phyloP scores from a whole-genome alignment of 2,888 invertebrate species.

The Micoletzkya japonica region DNA sequence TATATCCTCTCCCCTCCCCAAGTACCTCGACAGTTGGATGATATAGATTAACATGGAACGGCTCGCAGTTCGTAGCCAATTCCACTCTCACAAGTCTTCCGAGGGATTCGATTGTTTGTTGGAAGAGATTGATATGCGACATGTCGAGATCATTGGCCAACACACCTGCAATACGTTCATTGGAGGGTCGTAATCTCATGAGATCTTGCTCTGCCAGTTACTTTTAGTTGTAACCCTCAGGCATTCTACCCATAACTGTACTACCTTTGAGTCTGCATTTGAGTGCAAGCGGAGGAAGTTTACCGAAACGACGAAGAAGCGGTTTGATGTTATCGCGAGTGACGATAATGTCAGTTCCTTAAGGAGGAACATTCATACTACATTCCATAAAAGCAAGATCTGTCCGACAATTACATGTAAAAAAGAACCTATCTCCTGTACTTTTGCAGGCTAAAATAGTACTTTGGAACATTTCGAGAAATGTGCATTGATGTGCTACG shows the following conservation, averaged over 20 bases:
- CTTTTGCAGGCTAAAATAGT: no score
- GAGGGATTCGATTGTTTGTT: neutral
- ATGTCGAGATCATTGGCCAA: conserved; percentile 16
- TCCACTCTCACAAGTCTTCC: conserved; percentile 5
- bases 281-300: conserved; percentile 14
- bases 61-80: neutral
- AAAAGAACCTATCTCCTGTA: neutral
- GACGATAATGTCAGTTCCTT: conserved; percentile 10
- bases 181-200: neutral
- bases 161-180: neutral
- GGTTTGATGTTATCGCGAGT: neutral
- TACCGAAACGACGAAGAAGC: conserved; percentile 3
- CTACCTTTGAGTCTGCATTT: conserved; percentile 20
- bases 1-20: neutral
- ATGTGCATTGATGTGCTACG: neutral
- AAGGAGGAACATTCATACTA: neutral
- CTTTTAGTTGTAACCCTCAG: neutral
- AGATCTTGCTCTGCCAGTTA: neutral
- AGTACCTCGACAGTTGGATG: conserved; percentile 20
- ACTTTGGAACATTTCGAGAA: no score
- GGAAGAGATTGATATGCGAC: neutral
- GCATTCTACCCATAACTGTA: neutral
- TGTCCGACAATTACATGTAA: neutral
- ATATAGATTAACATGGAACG: conserved; percentile 14
- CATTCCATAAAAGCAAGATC: neutral